These are phyloP conservation scores for Epinotia nisella DNA, from an alignment of 2,888 invertebrate species.

Conservation along the genomic window DNA sequence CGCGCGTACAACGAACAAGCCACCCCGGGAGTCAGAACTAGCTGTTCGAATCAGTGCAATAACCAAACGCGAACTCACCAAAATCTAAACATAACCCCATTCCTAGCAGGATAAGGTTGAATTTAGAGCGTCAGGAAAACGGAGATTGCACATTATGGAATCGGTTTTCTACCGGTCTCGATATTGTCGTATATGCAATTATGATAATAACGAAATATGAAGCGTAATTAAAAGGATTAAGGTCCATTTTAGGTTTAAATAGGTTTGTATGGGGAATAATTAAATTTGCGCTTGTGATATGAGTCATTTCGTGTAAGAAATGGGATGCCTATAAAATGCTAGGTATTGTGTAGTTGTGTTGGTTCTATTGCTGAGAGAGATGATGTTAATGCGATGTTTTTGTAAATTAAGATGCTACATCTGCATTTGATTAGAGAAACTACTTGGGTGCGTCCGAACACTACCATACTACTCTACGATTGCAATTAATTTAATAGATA, in stretches of 20 bases:
- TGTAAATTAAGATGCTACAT: conserved; percentile 58
- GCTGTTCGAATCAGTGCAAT: conserved; percentile 67
- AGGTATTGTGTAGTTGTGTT: conserved; percentile 40
- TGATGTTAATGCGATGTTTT: conserved; percentile 51
- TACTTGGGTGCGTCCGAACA: conserved; percentile 9
- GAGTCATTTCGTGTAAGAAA: conserved; percentile 75
- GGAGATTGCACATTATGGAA: conserved; percentile 17
- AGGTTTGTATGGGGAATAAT: conserved; percentile 57
- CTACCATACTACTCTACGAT: not conserved
- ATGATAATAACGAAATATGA: conserved; percentile 27
- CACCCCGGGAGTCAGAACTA: conserved; percentile 82
- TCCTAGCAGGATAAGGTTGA: conserved; percentile 28
- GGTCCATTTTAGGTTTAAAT: conserved; percentile 50
- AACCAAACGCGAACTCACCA: conserved; percentile 45
- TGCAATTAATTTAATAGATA: not conserved
- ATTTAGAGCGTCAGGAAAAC: conserved; percentile 20
- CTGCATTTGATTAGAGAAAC: conserved; percentile 40
- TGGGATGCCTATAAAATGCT: conserved; percentile 54
- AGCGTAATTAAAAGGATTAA: conserved; percentile 47
- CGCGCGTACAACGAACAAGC: conserved; percentile 81
- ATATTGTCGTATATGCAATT: conserved; percentile 32
- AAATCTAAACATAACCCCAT: conserved; percentile 49
- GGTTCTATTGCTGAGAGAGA: conserved; percentile 49
- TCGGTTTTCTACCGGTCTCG: not conserved
- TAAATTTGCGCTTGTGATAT: conserved; percentile 65